These are phyloP conservation scores for Ophonus ardosiacus DNA, from an alignment of 2,888 invertebrate genomes.

Conservation along the genomic window DNA sequence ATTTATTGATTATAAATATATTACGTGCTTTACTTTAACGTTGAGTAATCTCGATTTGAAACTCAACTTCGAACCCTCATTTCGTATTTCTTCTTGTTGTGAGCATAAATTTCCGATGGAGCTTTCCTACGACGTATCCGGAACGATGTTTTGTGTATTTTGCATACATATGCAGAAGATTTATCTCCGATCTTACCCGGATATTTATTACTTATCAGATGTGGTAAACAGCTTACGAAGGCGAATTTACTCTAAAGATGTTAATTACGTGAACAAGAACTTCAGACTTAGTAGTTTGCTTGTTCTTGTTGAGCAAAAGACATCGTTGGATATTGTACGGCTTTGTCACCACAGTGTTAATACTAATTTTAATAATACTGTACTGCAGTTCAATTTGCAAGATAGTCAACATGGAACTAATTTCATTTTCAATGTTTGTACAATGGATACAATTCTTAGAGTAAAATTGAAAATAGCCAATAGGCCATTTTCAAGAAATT, in stretches of 20 bases:
- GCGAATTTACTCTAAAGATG: neutral
- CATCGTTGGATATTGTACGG: neutral
- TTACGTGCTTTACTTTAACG: too few relatives aligned
- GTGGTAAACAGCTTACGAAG: neutral
- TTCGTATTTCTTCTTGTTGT: neutral
- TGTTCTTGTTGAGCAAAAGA: neutral
- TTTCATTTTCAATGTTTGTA: too few relatives aligned
- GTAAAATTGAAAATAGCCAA: too few relatives aligned
- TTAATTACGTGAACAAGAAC: constrained; percentile 22
- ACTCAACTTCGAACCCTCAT: neutral
- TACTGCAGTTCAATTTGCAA: neutral
- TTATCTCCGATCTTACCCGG: constrained; percentile 20
- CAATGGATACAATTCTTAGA: too few relatives aligned
- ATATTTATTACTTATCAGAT: constrained; percentile 6
- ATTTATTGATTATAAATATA: too few relatives aligned
- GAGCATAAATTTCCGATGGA: neutral
- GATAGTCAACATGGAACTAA: too few relatives aligned
- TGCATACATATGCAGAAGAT: constrained; percentile 13
- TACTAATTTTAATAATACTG: neutral
- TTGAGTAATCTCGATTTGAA: too few relatives aligned
- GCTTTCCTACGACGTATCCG: neutral
- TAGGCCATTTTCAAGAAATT: too few relatives aligned
- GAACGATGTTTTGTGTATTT: constrained; percentile 14
- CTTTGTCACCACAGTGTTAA: neutral
- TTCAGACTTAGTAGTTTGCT: neutral